Conservation (phyloP, 2,113 vertebrate genomes). For the Ptilorrhoa leucosticta region DNA sequence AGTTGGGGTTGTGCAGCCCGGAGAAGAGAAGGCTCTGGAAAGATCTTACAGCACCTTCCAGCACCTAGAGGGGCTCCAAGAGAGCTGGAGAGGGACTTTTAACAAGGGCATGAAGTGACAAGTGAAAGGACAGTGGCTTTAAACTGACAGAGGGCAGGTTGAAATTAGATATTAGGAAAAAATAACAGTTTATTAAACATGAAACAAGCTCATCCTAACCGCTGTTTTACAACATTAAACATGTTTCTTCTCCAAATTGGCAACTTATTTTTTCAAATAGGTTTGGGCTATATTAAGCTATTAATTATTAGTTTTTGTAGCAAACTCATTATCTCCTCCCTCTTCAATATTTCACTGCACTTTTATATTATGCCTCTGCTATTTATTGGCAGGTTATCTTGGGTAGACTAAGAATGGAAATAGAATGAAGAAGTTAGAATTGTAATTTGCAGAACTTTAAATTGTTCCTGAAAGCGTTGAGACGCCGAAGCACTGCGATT, state of each 20-base stretch:
- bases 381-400: not conserved
- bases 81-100: not conserved
- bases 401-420: not conserved
- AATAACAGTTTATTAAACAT: not conserved
- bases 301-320: not conserved
- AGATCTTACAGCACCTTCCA: not conserved
- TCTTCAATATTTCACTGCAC: not conserved
- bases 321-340: not conserved
- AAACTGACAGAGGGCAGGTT: not conserved
- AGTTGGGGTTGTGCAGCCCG: not conserved
- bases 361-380: not conserved
- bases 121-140: not conserved
- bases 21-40: not conserved
- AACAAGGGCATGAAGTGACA: not conserved
- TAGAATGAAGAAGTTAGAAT: not conserved
- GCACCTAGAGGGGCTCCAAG: not conserved
- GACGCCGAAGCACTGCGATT: not conserved
- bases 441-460: not conserved
- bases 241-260: not conserved
- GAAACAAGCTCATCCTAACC: not conserved
- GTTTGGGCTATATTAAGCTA: not conserved
- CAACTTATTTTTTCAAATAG: not conserved
- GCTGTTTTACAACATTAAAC: not conserved
- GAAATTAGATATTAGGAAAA: not conserved
- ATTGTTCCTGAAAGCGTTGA: not conserved